These are phyloP conservation scores for Pantelozetes paolii DNA, from an alignment of 2,888 invertebrate species.

Conservation along the genomic window DNA sequence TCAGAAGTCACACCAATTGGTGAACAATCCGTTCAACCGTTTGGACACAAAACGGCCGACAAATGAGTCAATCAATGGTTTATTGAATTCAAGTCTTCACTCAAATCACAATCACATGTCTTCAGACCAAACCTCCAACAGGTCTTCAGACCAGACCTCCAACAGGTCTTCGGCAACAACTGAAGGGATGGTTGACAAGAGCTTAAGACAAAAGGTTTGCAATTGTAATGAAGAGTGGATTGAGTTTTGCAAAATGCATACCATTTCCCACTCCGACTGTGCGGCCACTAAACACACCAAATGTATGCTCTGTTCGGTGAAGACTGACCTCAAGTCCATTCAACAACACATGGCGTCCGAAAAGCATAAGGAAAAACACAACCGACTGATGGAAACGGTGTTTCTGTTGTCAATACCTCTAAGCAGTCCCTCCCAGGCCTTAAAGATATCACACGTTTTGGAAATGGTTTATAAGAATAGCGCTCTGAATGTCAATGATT, in stretches of 20 bases:
- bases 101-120: background rate
- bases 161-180: background rate
- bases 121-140: background rate
- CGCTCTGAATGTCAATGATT: background rate
- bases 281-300: background rate
- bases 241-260: conserved; percentile 14
- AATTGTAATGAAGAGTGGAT: conserved; percentile 5
- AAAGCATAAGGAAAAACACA: background rate
- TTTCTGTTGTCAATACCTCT: background rate
- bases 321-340: conserved; percentile 20
- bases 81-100: background rate
- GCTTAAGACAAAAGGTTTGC: background rate
- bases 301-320: background rate
- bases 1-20: background rate
- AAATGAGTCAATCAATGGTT: background rate
- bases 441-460: background rate
- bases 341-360: conserved; percentile 4
- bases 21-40: background rate
- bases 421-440: background rate
- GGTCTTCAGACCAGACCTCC: background rate
- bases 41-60: background rate
- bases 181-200: background rate
- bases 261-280: conserved; percentile 14
- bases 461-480: background rate
- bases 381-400: conserved; percentile 1